Evolutionary conservation across 2,113 vertebrate genomes (phyloP).

Genomic region (Odontesthes bonariensis): DNA sequence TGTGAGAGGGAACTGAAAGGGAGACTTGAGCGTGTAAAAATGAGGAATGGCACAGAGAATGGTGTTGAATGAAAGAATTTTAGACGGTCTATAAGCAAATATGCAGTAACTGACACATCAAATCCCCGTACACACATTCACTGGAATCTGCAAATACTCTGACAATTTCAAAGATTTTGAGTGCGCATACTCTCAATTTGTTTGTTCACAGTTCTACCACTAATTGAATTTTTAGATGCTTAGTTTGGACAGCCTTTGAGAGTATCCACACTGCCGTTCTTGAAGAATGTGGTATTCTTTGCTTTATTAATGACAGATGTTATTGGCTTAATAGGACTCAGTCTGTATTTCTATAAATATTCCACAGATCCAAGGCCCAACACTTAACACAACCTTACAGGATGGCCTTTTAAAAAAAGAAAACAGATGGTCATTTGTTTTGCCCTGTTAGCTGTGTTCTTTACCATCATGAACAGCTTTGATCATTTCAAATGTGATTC

Average conservation of each 20-base stretch:
- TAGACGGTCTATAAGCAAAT: conserved; percentile 2
- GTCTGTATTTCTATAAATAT: not conserved
- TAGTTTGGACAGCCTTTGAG: not conserved
- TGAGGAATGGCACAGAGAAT: conserved; percentile 5
- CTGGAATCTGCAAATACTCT: conserved; percentile 1
- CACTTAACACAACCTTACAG: conserved; percentile 15
- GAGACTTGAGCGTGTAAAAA: conserved; percentile 14
- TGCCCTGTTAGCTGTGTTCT: conserved; percentile 9
- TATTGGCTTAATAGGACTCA: conserved; percentile 1
- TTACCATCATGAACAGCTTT: not conserved
- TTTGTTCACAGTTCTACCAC: conserved; percentile 5
- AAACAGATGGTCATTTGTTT: not conserved
- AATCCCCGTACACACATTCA: not conserved
- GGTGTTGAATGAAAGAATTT: conserved; percentile 20
- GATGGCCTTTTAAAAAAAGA: not conserved
- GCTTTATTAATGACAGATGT: not conserved
- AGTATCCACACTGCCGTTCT: not conserved
- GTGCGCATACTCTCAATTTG: not conserved
- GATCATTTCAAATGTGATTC: not conserved
- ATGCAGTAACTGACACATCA: not conserved
- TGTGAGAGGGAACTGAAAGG: conserved; percentile 40
- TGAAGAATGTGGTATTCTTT: not conserved
- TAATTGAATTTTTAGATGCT: not conserved
- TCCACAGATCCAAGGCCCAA: not conserved
- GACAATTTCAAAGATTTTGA: not conserved